phyloP scores from a whole-genome alignment of 2,888 invertebrate species.

The Margaritifera margaritifera region DNA sequence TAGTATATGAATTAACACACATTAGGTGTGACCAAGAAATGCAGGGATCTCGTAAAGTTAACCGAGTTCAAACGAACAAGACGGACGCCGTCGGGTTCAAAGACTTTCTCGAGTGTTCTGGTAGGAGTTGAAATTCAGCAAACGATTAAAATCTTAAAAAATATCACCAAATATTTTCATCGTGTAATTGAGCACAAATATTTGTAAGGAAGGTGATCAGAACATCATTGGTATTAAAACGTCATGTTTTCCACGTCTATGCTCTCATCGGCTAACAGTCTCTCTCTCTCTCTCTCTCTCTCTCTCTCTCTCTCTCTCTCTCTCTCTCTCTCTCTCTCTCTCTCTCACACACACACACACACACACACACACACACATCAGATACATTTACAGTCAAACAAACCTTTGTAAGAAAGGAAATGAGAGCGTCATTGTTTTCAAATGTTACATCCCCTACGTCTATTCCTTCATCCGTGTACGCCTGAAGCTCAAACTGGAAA shows the following conservation, averaged over 20 bases:
- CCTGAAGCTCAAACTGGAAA: conserved; percentile 46
- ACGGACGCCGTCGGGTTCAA: too few species aligned
- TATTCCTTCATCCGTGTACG: conserved; percentile 48
- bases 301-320: not conserved
- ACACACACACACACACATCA: not conserved
- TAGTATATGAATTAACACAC: too few species aligned
- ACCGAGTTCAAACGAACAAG: too few species aligned
- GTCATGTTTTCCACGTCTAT: not conserved
- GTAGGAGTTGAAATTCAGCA: too few species aligned
- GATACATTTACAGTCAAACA: not conserved
- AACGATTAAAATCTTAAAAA: too few species aligned
- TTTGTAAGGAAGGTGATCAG: too few species aligned
- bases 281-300: not conserved
- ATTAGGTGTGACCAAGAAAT: too few species aligned
- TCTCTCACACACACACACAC: not conserved
- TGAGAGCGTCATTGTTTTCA: conserved; percentile 56
- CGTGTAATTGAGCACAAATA: too few species aligned
- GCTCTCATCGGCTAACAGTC: not conserved
- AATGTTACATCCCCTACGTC: conserved; percentile 39
- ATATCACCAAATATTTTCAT: too few species aligned
- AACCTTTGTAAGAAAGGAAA: conserved; percentile 54
- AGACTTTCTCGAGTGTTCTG: too few species aligned
- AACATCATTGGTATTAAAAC: too few species aligned
- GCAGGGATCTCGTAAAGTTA: too few species aligned
- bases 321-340: not conserved